Base-by-base conservation (phyloP, 2,113 vertebrate genomes). In the Columba livia region DNA sequence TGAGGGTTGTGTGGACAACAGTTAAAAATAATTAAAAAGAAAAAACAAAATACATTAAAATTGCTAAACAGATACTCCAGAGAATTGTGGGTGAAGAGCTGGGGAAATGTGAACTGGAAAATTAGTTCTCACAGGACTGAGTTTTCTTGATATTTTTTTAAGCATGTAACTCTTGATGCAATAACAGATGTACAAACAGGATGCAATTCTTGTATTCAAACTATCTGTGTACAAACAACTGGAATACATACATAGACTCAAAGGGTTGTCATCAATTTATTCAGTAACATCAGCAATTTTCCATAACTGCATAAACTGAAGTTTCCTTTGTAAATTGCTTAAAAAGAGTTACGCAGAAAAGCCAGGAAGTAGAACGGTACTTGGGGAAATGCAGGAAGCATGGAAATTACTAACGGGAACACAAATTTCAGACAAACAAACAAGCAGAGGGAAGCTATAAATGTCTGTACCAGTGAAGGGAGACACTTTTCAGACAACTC, bases 401-500 rank as follows among this genome's bases (percentile, higher is more conserved):
- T 65, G 44, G 21, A 95, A 91, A 93, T 95, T 85, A 67, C 69
- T 88, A 85, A 73, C 31, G 70, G 54, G 58, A 94, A 91, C 74
- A 91, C 79, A 91, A 75, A 90, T 81, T 81, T 87, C 84, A 94
- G 65, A 84, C 54, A 81, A 85, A 89, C 65, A 80, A 95, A 94
- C 65, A 89, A 87, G 70, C 44, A 95, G 36, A 88, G 48, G n/a
- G 57, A 80, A 91, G 74, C 40, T 58, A 36, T 20, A 61, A 1
- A 84, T 40, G 66, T 69, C 73, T 82, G 66, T 32, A 85, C 8
- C 62, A 94, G 36, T 15, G 51, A 94, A 92, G 66, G 62, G 62
- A 97, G 93, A 94, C 84, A 91, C 85, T 96, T 72, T 48, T 73
- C 78, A 95, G 80, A 79, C 32, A 92, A 79, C 80, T 94, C 48